Evolutionary conservation across 2,888 invertebrate species (phyloP).

Genomic region (Petrophora chlorosata): DNA sequence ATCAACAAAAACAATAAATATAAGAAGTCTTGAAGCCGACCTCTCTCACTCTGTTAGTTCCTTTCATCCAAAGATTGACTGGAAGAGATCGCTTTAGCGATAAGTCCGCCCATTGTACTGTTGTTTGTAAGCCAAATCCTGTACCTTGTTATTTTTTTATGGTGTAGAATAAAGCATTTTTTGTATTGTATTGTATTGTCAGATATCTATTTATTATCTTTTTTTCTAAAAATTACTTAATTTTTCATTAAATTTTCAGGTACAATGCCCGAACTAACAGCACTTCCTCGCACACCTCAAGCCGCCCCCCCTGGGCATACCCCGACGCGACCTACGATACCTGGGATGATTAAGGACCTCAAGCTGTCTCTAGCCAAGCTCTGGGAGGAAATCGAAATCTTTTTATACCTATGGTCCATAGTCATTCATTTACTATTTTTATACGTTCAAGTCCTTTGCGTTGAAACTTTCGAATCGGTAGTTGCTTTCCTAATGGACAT

Average conservation of each 20-base stretch:
- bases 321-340: constrained; percentile 60
- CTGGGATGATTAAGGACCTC: constrained; percentile 64
- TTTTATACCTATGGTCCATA: constrained; percentile 3
- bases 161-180: no score
- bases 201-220: no score
- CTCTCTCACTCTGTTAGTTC: no score
- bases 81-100: no score
- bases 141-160: no score
- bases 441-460: constrained; percentile 1
- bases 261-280: constrained; percentile 69
- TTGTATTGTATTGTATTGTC: no score
- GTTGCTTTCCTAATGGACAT: constrained; percentile 5
- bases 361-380: neutral
- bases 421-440: constrained; percentile 1
- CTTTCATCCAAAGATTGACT: no score
- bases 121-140: no score
- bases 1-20: no score
- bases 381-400: neutral
- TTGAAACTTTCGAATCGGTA: constrained; percentile 3
- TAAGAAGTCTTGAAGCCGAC: no score
- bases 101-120: no score
- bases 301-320: constrained; percentile 78
- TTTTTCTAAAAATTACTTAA: no score
- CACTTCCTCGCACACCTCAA: constrained; percentile 64
- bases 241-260: constrained; percentile 48